Conservation (phyloP, 2,797 vertebrate genomes). For the Helostoma temminkii region DNA sequence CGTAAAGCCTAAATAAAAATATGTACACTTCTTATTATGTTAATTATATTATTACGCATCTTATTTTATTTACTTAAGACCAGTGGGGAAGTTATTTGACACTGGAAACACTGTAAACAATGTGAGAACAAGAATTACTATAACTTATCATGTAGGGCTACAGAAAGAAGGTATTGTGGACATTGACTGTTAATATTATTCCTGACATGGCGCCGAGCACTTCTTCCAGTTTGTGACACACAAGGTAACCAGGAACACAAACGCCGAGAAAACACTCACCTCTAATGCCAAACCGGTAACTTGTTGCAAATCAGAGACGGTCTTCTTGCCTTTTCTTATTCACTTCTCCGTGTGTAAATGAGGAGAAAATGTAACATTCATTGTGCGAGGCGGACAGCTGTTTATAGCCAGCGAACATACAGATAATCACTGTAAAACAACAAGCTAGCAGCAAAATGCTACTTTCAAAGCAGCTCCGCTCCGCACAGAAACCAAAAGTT, state of each 20-base stretch:
- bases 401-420: conserved; percentile 3
- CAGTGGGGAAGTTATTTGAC: too few relatives aligned
- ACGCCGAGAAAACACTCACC: conserved; percentile 54
- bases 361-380: conserved; percentile 6
- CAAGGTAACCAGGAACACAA: conserved; percentile 10
- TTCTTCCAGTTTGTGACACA: not conserved
- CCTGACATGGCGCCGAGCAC: conserved; percentile 1
- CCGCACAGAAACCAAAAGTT: not conserved
- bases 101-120: too few relatives aligned
- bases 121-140: not conserved
- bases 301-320: not conserved
- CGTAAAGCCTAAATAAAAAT: too few relatives aligned
- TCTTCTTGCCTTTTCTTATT: conserved; percentile 4
- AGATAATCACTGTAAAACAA: conserved; percentile 37
- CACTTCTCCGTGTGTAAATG: not conserved
- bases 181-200: not conserved
- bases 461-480: conserved; percentile 13
- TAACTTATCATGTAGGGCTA: too few relatives aligned
- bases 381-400: conserved; percentile 11
- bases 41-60: too few relatives aligned
- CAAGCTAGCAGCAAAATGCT: conserved; percentile 55
- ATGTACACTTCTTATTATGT: too few relatives aligned
- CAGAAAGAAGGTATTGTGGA: not conserved
- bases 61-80: too few relatives aligned
- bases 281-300: not conserved